phyloP scores from a whole-genome alignment of 2,113 vertebrate genomes.

The Fukomys damarensis region DNA sequence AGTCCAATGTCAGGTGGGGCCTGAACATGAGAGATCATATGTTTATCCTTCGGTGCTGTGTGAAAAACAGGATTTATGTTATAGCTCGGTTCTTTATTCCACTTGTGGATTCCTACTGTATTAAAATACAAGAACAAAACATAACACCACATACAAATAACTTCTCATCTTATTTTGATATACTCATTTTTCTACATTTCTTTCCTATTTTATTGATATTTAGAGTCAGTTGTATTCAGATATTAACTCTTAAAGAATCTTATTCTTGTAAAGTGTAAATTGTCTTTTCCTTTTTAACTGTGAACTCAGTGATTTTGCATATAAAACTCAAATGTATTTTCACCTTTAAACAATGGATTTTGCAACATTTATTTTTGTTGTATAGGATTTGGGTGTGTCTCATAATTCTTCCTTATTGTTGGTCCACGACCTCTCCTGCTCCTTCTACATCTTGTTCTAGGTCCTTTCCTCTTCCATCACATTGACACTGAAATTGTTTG shows the following conservation, averaged over 20 bases:
- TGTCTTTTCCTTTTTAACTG: neutral
- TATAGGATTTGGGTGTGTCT: neutral
- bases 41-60: neutral
- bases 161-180: constrained; percentile 43
- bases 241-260: constrained; percentile 18
- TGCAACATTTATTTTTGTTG: neutral
- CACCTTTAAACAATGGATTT: constrained; percentile 28
- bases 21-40: neutral
- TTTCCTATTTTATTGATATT: constrained; percentile 13
- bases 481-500: constrained; percentile 20
- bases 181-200: constrained; percentile 12
- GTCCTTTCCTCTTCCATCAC: neutral
- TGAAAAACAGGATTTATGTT: neutral
- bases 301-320: constrained; percentile 42
- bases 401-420: neutral
- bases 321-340: constrained; percentile 26
- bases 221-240: neutral
- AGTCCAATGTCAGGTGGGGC: neutral
- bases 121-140: neutral
- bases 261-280: constrained; percentile 4
- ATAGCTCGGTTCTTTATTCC: neutral
- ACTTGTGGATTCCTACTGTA: neutral
- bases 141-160: neutral
- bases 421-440: neutral
- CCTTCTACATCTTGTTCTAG: neutral